phyloP scores from a whole-genome alignment of 2,888 invertebrate genomes.

The Vannuccia rotundouncinata region DNA sequence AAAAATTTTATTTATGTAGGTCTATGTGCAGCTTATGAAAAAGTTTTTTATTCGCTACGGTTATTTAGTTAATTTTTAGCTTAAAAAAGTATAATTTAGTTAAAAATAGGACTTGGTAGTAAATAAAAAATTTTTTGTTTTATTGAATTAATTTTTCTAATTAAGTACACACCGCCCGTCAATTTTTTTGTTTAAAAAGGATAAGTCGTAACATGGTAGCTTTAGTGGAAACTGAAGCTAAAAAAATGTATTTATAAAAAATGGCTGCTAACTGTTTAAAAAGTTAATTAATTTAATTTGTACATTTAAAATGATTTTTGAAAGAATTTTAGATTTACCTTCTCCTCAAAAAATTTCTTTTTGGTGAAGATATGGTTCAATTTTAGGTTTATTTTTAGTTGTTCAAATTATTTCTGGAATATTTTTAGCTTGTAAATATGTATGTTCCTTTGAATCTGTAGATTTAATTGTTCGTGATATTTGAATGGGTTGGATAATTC shows the following conservation, averaged over 20 bases:
- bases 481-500: not conserved
- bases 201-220: not conserved
- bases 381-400: conserved; percentile 19
- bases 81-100: no score
- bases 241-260: not conserved
- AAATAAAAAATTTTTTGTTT: no score
- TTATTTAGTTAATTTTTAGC: no score
- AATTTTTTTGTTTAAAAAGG: conserved; percentile 47
- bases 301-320: not conserved
- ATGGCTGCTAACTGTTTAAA: not conserved
- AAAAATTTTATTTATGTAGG: no score
- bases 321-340: not conserved
- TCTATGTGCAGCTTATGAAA: no score
- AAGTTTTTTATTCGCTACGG: no score
- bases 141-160: no score
- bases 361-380: conserved; percentile 1
- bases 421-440: conserved; percentile 14
- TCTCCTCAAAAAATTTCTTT: conserved; percentile 16
- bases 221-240: not conserved
- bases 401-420: not conserved
- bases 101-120: no score
- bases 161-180: no score
- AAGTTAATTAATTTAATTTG: not conserved
- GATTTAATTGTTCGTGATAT: conserved; percentile 4
- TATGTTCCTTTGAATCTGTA: not conserved